These are phyloP conservation scores for Rotaria sp. DNA, from an alignment of 2,888 invertebrate species.

Conservation along the genomic window DNA sequence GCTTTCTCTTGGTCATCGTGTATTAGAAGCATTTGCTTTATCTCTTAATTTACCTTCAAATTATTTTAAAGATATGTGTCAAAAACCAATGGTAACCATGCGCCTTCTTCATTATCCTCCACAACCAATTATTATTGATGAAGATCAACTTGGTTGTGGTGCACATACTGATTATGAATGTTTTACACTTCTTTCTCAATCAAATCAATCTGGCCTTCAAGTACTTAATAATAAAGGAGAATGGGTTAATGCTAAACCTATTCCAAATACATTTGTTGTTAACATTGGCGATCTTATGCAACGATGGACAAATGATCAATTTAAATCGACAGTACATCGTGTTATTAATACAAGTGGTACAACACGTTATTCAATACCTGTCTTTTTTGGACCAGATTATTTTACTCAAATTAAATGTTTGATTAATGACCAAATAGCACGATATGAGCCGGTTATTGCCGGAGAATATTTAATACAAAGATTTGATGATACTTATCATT, in stretches of 20 bases:
- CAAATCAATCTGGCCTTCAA: conserved; percentile 48
- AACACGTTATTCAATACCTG: not conserved
- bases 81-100: not conserved
- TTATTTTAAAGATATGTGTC: not conserved
- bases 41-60: not conserved
- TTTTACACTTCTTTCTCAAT: conserved; percentile 31
- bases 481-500: too few species aligned
- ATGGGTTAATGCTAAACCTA: conserved; percentile 69
- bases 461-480: not conserved
- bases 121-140: not conserved
- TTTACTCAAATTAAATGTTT: not conserved
- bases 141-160: conserved; percentile 13
- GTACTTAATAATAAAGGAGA: conserved; percentile 64
- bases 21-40: not conserved
- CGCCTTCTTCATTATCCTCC: conserved; percentile 36
- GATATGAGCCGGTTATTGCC: not conserved
- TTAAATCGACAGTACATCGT: conserved; percentile 63
- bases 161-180: conserved; percentile 38
- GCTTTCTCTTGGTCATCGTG: not conserved
- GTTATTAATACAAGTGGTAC: not conserved
- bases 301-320: conserved; percentile 67
- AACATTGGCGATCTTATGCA: conserved; percentile 70
- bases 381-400: not conserved
- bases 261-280: conserved; percentile 69
- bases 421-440: not conserved